phyloP scores from a whole-genome alignment of 2,888 invertebrate genomes.

The Hirtodrosophila confusa region DNA sequence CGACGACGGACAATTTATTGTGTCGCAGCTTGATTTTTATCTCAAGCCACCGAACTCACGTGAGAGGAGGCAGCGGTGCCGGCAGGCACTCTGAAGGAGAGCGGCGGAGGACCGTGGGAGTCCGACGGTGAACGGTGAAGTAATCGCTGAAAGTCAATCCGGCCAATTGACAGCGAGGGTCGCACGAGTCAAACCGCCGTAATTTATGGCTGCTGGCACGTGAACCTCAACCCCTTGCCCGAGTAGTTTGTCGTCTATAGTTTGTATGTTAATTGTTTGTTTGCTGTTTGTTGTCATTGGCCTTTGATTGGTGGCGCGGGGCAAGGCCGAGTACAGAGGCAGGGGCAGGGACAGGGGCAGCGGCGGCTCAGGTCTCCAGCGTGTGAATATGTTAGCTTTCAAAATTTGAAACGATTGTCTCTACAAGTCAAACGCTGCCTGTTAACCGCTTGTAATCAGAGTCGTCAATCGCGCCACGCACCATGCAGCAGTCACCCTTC shows the following conservation, averaged over 20 bases:
- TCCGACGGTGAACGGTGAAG: slow-evolving; percentile 26
- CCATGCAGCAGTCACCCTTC: slow-evolving; percentile 32
- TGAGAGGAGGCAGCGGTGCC: slow-evolving; percentile 27
- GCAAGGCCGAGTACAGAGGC: no score
- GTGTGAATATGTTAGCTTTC: slow-evolving; percentile 74
- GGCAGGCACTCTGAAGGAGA: slow-evolving; percentile 5
- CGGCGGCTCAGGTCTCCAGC: slow-evolving; percentile 28
- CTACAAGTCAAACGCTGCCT: slow-evolving; percentile 60
- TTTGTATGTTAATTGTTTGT: slow-evolving; percentile 83
- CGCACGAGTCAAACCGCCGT: slow-evolving; percentile 73
- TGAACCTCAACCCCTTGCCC: slow-evolving; percentile 58
- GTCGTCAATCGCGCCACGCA: slow-evolving; percentile 44
- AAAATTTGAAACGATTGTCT: slow-evolving; percentile 25
- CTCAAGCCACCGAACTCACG: slow-evolving; percentile 67
- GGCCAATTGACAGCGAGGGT: slow-evolving; percentile 72
- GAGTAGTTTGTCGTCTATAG: slow-evolving; percentile 12
- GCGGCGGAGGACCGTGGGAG: slow-evolving; percentile 30
- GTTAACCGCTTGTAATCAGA: slow-evolving; percentile 68
- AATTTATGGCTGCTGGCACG: slow-evolving; percentile 78
- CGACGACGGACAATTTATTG: slow-evolving; percentile 51
- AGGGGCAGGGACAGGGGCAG: no score
- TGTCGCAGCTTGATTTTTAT: slow-evolving; percentile 26
- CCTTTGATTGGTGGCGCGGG: slow-evolving; percentile 69
- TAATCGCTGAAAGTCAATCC: slow-evolving; percentile 71
- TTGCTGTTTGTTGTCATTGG: slow-evolving; percentile 83